Evolutionary conservation across 2,888 invertebrate genomes (phyloP), one percentile per base, ranked within the genome.

Genomic region (Drosophila paracracens): DNA sequence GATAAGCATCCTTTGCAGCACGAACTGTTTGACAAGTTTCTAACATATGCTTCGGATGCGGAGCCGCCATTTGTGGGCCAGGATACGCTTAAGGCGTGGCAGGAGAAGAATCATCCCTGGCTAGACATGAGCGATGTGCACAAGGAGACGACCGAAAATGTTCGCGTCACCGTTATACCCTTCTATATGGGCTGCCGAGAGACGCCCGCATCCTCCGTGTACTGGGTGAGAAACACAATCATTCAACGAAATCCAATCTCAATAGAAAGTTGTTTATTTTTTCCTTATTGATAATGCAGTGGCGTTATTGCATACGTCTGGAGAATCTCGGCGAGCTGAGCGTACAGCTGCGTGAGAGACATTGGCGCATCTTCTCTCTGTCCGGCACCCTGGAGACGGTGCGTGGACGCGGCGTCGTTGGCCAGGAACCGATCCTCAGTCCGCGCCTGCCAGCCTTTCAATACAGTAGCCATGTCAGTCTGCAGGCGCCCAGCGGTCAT

Each of bases 91-190:
- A 95, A 96, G 83, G 97, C 98, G 0, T 99, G 99, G 98, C 99
- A 99, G 93, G 98, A 98, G 90, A 98, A 98, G 92, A 99, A 99
- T 94, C 98, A 99, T 92, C 98, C 99, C 0, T 99, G 98, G 98
- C 93, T 99, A 48, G 98, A 99, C 92, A 94, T 99, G 70, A 98
- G 98, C 38, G 98, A 99, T 93, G 99, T 99, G 11, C 99, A 99
- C 92, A 97, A 98, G 88, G 99, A 99, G 94, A 99, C 99, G 0
- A 99, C 99, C 0, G 99, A 99, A 93, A 92, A 91, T 67, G 91
- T 92, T 65, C 95, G 99, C 57, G 97, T 99, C 43, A 99, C 99
- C 16, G 99, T 99, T 64, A 99, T 99, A 93, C 99, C 99, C 0
- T 99, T 99, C 94, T 99, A 98, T 92, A 98, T 99, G 98, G 99